Percentiles rank a stretch among this genome's conserved stretches.
phyloP scores from a whole-genome alignment of 2,888 invertebrate genomes.

The Drosophila neonasuta region DNA sequence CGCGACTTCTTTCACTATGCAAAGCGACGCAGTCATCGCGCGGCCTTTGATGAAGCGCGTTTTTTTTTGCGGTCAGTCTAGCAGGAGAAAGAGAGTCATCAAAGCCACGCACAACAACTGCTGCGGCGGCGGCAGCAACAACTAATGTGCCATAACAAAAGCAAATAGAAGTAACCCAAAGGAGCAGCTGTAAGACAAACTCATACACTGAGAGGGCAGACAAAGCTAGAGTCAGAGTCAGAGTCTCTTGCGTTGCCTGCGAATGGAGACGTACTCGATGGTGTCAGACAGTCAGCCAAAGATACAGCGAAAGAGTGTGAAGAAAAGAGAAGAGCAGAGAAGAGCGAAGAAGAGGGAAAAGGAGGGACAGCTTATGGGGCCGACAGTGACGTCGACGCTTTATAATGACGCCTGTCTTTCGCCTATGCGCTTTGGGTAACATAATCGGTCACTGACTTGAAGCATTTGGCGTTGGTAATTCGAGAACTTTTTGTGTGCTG shows the following conservation, averaged over 20 bases:
- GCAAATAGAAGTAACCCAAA: constrained; percentile 67
- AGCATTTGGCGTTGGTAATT: constrained; percentile 77
- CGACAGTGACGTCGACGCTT: constrained; percentile 50
- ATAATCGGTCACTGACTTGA: constrained; percentile 77
- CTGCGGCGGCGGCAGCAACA: constrained; percentile 29
- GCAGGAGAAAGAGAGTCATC: constrained; percentile 67
- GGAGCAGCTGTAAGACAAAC: constrained; percentile 56
- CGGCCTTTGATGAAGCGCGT: constrained; percentile 70
- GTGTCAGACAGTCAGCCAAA: constrained; percentile 13
- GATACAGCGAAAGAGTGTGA: no score
- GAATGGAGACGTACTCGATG: constrained; percentile 11
- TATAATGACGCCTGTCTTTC: constrained; percentile 72
- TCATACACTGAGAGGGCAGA: no score
- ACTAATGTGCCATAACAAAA: constrained; percentile 73
- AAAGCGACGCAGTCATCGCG: constrained; percentile 67
- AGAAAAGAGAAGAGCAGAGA: not conserved
- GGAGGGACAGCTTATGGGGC: constrained; percentile 49
- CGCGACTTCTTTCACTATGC: constrained; percentile 7
- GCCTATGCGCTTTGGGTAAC: constrained; percentile 74
- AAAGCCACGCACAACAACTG: constrained; percentile 53
- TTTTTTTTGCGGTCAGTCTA: constrained; percentile 55
- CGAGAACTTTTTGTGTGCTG: constrained; percentile 69
- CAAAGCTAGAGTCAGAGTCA: no score
- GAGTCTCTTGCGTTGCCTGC: no score
- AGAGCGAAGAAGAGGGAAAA: not conserved